Percentiles rank a stretch among this genome's conserved stretches.
Evolutionary conservation across 2,113 vertebrate species (phyloP).

Genomic region (Limnothrissa miodon): DNA sequence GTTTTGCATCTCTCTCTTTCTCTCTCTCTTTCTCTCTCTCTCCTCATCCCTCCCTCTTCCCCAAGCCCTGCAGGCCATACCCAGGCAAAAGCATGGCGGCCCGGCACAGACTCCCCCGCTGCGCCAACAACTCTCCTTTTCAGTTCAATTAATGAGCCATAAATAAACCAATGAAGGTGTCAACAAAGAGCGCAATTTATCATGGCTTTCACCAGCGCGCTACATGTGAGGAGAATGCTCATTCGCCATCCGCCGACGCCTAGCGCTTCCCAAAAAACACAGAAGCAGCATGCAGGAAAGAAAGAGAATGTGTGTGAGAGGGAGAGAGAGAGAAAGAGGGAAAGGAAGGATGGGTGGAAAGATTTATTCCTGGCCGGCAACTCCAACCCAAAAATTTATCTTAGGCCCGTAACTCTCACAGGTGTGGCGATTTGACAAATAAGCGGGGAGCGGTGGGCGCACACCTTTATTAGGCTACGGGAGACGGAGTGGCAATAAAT

Average conservation of each 20-base stretch:
- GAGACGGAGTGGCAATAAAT: constrained; percentile 84
- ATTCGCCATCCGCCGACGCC: constrained; percentile 76
- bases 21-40: not conserved
- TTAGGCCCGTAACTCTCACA: constrained; percentile 83
- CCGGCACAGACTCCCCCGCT: constrained; percentile 72
- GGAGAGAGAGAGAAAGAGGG: constrained; percentile 37
- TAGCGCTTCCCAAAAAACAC: constrained; percentile 49
- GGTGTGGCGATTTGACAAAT: constrained; percentile 92
- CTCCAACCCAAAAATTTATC: constrained; percentile 83
- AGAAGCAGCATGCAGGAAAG: constrained; percentile 12
- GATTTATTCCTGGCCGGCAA: constrained; percentile 85
- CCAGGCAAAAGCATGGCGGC: constrained; percentile 61
- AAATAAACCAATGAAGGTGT: constrained; percentile 99
- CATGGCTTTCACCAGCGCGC: constrained; percentile 83
- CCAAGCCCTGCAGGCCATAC: constrained; percentile 65
- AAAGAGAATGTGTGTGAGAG: constrained; percentile 35
- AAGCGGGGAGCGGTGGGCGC: constrained; percentile 75
- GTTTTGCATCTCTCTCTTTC: not conserved
- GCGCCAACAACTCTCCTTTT: constrained; percentile 89
- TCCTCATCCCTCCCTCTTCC: constrained; percentile 38
- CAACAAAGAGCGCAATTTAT: constrained; percentile 95
- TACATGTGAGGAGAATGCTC: constrained; percentile 77
- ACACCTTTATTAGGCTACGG: constrained; percentile 80
- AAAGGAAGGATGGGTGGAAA: constrained; percentile 49
- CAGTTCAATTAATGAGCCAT: constrained; percentile 99